Percentiles rank a stretch among this genome's conserved stretches.
phyloP scores from a whole-genome alignment of 2,797 vertebrate genomes.

The Acomys russatus region DNA sequence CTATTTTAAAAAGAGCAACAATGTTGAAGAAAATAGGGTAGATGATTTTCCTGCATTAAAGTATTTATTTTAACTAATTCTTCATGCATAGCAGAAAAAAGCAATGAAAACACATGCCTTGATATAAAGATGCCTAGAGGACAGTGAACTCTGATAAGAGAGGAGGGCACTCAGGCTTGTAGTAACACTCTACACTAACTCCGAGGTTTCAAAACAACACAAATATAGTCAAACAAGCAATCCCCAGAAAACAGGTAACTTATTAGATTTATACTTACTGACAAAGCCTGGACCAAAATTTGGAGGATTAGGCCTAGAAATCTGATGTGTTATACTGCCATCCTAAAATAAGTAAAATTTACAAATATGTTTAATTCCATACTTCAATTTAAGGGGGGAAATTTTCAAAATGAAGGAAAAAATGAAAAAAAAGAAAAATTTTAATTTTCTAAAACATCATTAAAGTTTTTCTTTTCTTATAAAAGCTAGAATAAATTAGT shows the following conservation, averaged over 20 bases:
- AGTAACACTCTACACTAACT: conserved; percentile 63
- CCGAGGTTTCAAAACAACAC: conserved; percentile 62
- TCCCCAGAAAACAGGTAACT: conserved; percentile 73
- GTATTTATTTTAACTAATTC: conserved; percentile 64
- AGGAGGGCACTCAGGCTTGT: conserved; percentile 44
- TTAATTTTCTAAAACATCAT: conserved; percentile 60
- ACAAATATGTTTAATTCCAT: conserved; percentile 82
- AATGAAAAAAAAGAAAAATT: conserved; percentile 62
- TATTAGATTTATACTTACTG: conserved; percentile 93
- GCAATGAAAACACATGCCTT: conserved; percentile 71
- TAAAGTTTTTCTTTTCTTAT: conserved; percentile 38
- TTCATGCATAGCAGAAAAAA: conserved; percentile 73
- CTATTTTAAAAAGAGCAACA: conserved; percentile 44
- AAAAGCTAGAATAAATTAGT: conserved; percentile 58
- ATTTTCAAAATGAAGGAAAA: conserved; percentile 46
- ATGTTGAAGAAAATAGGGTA: conserved; percentile 67
- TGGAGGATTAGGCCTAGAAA: conserved; percentile 96
- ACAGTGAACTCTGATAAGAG: background rate
- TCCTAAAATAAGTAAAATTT: conserved; percentile 92
- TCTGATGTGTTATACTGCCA: conserved; percentile 94
- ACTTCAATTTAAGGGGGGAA: conserved; percentile 67
- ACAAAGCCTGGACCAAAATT: conserved; percentile 98
- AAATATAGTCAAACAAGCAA: conserved; percentile 62
- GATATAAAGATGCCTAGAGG: conserved; percentile 40
- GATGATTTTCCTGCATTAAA: conserved; percentile 60